phyloP scores from a whole-genome alignment of 2,113 vertebrate genomes.

The Ophiodon elongatus region DNA sequence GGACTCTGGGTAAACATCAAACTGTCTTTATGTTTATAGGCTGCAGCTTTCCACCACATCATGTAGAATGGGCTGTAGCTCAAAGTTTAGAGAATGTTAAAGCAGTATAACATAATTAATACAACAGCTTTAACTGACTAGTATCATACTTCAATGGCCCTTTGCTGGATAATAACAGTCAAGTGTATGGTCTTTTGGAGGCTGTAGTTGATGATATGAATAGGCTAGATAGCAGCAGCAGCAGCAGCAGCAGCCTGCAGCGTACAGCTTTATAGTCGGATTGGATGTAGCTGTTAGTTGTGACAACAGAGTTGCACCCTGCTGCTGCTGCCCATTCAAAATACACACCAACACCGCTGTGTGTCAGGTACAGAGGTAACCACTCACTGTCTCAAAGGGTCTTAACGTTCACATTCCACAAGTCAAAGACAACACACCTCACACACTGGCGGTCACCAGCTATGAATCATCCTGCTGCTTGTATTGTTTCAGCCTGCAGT shows the following conservation, averaged over 20 bases:
- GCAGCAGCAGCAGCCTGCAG: not conserved
- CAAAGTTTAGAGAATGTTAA: not conserved
- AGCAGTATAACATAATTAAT: not conserved
- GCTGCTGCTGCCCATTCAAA: constrained; percentile 18
- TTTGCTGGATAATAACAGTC: not conserved
- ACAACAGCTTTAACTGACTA: not conserved
- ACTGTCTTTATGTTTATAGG: not conserved
- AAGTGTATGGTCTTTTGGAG: not conserved
- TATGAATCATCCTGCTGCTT: constrained; percentile 17
- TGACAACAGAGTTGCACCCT: not conserved
- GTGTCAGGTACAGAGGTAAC: not conserved
- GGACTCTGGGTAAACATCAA: not conserved
- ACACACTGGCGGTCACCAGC: not conserved
- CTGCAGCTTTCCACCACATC: not conserved
- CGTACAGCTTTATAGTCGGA: not conserved
- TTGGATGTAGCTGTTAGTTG: not conserved
- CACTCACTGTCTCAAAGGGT: constrained; percentile 7
- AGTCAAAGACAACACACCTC: constrained; percentile 17
- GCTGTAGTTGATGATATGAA: not conserved
- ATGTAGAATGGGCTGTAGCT: not conserved
- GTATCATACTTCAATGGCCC: not conserved
- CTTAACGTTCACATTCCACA: constrained; percentile 18
- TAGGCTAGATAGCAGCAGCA: too few relatives aligned
- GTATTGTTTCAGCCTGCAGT: constrained; percentile 10
- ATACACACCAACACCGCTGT: not conserved